A percentile compares a stretch with the other conserved stretches of the same genome.
Conservation (phyloP, 2,797 vertebrate species). For the Hydrolagus colliei region DNA sequence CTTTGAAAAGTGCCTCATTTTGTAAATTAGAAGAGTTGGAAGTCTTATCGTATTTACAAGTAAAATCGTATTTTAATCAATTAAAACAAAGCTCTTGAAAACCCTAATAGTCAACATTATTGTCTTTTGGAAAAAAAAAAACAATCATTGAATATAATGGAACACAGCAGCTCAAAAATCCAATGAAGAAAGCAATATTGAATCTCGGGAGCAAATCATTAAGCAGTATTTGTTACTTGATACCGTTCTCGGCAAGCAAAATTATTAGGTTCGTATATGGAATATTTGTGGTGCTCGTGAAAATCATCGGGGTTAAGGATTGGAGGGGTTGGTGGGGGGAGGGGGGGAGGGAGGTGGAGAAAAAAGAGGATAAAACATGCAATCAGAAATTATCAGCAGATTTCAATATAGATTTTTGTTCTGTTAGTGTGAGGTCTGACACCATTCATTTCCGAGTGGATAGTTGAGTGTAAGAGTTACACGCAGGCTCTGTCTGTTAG, state of each 20-base stretch:
- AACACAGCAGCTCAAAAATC: too few species aligned
- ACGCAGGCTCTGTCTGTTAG: neutral
- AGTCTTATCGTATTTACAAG: neutral
- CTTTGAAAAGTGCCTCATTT: neutral
- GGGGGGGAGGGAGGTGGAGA: neutral
- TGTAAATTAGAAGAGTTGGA: neutral
- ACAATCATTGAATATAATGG: too few species aligned
- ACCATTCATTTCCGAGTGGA: slow-evolving; percentile 22
- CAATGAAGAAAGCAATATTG: too few species aligned
- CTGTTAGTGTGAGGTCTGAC: slow-evolving; percentile 4
- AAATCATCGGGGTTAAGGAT: neutral
- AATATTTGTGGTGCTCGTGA: neutral
- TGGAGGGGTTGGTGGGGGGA: neutral
- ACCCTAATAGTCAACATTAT: neutral
- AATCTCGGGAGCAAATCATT: neutral
- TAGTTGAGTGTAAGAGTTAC: neutral
- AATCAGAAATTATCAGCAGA: slow-evolving; percentile 24
- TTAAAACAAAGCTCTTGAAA: neutral
- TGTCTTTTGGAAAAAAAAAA: neutral
- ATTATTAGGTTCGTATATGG: too few species aligned
- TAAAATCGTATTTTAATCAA: neutral
- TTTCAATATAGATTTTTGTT: neutral
- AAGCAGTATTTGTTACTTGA: neutral
- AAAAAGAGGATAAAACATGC: neutral
- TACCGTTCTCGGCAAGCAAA: neutral